A percentile compares a stretch with the other conserved stretches of the same genome.
Evolutionary conservation across 2,797 vertebrate genomes (phyloP).

Genomic region (Sebastolobus altivelis): DNA sequence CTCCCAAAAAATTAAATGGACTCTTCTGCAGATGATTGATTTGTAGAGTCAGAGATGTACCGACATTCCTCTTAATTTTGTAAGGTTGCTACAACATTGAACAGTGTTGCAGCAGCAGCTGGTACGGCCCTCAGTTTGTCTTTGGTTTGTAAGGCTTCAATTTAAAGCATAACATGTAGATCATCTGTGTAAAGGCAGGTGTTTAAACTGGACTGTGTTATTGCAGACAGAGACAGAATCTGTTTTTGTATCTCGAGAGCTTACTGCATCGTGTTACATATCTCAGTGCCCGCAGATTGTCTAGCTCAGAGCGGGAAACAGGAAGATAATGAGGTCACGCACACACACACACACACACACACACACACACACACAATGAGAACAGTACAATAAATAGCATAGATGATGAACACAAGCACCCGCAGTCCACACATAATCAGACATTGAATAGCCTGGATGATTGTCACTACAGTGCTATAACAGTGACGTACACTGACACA

Average conservation of each 20-base stretch:
- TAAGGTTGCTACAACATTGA: too few relatives aligned
- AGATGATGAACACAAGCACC: background rate
- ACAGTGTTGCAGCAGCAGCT: too few relatives aligned
- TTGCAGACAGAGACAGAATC: background rate
- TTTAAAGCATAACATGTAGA: background rate
- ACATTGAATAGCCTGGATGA: background rate
- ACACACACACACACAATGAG: background rate
- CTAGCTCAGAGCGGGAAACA: background rate
- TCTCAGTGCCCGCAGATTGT: conserved; percentile 18
- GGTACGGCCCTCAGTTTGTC: too few relatives aligned
- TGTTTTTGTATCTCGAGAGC: background rate
- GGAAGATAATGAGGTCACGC: conserved; percentile 1
- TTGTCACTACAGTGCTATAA: background rate
- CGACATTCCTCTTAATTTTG: too few relatives aligned
- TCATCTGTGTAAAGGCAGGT: background rate
- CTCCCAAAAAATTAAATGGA: too few relatives aligned
- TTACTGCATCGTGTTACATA: conserved; percentile 28
- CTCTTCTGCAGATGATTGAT: too few relatives aligned
- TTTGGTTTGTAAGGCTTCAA: too few relatives aligned
- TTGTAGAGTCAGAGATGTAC: too few relatives aligned
- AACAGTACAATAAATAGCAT: background rate
- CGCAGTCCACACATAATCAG: background rate
- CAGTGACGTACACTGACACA: conserved; percentile 6
- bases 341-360: background rate
- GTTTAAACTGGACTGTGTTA: background rate